These are phyloP conservation scores for Anableps anableps DNA, from an alignment of 2,797 vertebrate genomes.

Conservation along the genomic window DNA sequence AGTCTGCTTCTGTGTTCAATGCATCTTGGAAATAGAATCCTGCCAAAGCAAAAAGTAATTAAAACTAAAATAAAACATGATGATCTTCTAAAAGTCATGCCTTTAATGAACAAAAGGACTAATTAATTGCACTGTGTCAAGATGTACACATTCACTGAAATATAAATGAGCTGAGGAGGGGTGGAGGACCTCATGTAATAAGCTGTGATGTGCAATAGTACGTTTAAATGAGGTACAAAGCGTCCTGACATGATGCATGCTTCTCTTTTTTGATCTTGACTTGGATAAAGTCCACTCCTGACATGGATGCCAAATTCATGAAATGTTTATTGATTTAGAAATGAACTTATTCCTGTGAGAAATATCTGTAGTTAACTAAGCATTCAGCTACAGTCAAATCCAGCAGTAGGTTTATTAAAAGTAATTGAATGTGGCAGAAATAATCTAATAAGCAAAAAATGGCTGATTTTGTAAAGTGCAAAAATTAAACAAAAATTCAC, in stretches of 20 bases:
- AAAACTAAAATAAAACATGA: constrained; percentile 72
- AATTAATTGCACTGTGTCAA: constrained; percentile 65
- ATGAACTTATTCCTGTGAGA: neutral
- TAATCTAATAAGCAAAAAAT: neutral
- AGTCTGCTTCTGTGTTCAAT: constrained; percentile 34
- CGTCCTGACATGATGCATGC: neutral
- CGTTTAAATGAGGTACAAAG: neutral
- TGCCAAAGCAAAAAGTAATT: constrained; percentile 72
- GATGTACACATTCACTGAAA: constrained; percentile 63
- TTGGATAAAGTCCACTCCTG: neutral
- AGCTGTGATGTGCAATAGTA: neutral
- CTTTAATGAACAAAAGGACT: constrained; percentile 78
- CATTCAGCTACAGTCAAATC: neutral
- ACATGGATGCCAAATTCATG: neutral
- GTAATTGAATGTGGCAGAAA: neutral
- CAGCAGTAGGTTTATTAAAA: neutral
- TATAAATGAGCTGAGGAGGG: constrained; percentile 61
- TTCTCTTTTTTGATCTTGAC: neutral
- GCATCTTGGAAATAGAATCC: constrained; percentile 57
- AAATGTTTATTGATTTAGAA: neutral
- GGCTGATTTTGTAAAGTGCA: neutral
- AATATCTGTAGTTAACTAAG: neutral
- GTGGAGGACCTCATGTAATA: neutral
- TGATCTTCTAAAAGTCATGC: constrained; percentile 49
- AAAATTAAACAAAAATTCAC: neutral